These are phyloP conservation scores for Salvelinus namaycush DNA, from an alignment of 2,113 vertebrate species.

Conservation along the genomic window DNA sequence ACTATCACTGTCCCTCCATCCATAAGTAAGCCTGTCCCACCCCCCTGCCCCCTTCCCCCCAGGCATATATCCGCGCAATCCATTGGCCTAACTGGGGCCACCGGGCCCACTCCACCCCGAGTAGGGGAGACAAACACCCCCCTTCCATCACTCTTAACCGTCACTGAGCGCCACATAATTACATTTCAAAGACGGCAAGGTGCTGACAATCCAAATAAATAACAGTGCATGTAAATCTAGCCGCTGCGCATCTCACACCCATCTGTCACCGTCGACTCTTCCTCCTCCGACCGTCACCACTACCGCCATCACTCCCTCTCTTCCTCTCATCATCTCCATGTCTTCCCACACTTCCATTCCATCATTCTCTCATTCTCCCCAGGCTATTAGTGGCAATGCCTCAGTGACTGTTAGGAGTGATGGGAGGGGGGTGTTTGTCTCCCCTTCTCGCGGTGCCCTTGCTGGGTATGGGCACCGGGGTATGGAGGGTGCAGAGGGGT, in stretches of 20 bases:
- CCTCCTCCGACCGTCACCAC: not conserved
- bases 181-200: conserved; percentile 61
- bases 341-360: no score
- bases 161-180: conserved; percentile 66
- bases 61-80: conserved; percentile 34
- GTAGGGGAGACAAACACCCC: not conserved
- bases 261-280: not conserved
- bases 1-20: not conserved
- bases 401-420: conserved; percentile 12
- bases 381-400: conserved; percentile 24
- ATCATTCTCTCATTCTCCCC: not conserved
- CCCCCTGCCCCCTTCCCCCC: conserved; percentile 19
- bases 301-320: not conserved
- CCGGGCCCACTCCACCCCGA: conserved; percentile 20
- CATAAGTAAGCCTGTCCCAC: not conserved
- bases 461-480: no score
- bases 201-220: conserved; percentile 56
- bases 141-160: no score
- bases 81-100: conserved; percentile 40
- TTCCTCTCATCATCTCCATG: no score
- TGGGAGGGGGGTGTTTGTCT: conserved; percentile 10
- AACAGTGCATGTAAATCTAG: conserved; percentile 23
- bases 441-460: not conserved
- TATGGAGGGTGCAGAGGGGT: not conserved
- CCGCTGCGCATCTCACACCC: not conserved